Evolutionary conservation across 2,797 vertebrate species (phyloP).

Genomic region (Paramormyrops hopkinsi): DNA sequence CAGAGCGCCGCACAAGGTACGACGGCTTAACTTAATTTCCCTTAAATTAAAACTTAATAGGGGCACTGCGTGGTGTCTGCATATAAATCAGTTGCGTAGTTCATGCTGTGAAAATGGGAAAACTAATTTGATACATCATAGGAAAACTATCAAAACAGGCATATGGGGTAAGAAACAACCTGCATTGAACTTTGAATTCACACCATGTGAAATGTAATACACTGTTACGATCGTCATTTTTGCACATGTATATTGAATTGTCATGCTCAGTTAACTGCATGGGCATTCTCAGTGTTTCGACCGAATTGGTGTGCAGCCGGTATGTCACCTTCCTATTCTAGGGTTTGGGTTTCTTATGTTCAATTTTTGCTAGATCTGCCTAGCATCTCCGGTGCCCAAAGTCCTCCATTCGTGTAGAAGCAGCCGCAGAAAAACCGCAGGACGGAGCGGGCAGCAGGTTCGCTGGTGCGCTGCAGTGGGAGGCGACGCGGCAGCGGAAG

Average conservation of each 20-base stretch:
- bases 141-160: not conserved
- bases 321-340: not conserved
- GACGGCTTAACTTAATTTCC: not conserved
- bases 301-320: not conserved
- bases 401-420: not conserved
- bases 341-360: not conserved
- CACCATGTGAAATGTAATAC: not conserved
- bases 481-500: not conserved
- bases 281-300: not conserved
- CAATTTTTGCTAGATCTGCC: not conserved
- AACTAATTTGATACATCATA: not conserved
- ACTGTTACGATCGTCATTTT: not conserved
- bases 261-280: not conserved
- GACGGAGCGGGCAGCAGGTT: not conserved
- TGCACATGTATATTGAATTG: not conserved
- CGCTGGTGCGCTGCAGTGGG: not conserved
- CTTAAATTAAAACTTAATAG: not conserved
- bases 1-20: constrained; percentile 79
- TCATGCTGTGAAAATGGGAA: not conserved
- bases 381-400: not conserved
- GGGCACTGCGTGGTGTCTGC: not conserved
- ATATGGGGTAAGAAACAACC: not conserved
- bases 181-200: not conserved
- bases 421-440: not conserved
- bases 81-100: not conserved